phyloP scores from a whole-genome alignment of 2,113 vertebrate genomes.

The Ardeotis arabs region DNA sequence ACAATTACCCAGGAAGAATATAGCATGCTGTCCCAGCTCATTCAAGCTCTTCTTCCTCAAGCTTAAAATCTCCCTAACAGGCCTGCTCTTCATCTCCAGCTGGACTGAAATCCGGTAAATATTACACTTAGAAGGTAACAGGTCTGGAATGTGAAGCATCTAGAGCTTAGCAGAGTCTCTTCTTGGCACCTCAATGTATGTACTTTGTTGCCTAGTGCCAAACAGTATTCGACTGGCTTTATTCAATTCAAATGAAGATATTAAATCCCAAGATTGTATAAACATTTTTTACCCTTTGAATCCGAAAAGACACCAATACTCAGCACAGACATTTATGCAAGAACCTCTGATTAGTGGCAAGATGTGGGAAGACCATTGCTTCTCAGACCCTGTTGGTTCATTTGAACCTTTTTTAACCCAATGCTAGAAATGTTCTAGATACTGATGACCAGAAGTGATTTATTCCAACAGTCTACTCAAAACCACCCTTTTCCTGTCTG shows the following conservation, averaged over 20 bases:
- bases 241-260: conserved; percentile 61
- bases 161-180: conserved; percentile 21
- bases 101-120: conserved; percentile 66
- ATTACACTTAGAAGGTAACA: conserved; percentile 72
- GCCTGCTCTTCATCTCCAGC: conserved; percentile 55
- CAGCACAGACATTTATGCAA: background rate
- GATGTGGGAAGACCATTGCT: background rate
- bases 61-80: background rate
- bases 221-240: conserved; percentile 23
- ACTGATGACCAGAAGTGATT: background rate
- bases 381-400: background rate
- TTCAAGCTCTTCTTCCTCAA: background rate
- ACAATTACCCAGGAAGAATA: background rate
- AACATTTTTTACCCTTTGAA: background rate
- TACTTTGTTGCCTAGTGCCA: conserved; percentile 51
- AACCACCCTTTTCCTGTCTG: background rate
- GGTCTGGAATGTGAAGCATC: conserved; percentile 73
- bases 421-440: background rate
- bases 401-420: background rate
- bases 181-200: conserved; percentile 38
- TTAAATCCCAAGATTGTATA: conserved; percentile 34
- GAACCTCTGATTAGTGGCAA: background rate
- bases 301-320: background rate
- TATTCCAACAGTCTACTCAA: background rate
- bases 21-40: background rate